These are phyloP conservation scores for Epinephelus malabaricus DNA, from an alignment of 2,797 vertebrate genomes.

Conservation along the genomic window DNA sequence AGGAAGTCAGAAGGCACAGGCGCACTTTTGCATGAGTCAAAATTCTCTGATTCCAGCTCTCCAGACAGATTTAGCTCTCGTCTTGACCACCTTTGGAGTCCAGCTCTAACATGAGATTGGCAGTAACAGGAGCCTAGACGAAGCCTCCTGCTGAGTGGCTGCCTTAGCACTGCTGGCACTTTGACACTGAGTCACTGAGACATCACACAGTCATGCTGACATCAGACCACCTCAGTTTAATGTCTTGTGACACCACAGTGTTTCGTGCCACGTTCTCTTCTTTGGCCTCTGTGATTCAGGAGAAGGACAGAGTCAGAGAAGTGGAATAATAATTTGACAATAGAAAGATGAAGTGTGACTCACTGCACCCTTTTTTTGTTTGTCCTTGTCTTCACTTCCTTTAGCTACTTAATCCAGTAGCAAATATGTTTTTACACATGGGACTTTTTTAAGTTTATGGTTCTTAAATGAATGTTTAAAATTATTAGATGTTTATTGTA, in stretches of 20 bases:
- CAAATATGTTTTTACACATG: background rate
- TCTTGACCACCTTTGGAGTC: background rate
- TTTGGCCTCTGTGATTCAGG: constrained; percentile 4
- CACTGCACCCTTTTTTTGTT: background rate
- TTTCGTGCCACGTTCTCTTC: background rate
- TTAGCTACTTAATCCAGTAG: background rate
- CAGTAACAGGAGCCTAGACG: constrained; percentile 14
- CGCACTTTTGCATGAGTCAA: no score
- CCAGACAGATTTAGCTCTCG: background rate
- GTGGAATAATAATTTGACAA: constrained; percentile 33
- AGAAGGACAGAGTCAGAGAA: constrained; percentile 14
- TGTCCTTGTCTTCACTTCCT: background rate
- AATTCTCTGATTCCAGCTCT: no score
- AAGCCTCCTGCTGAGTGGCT: constrained; percentile 21
- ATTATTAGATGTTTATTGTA: background rate
- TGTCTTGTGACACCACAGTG: constrained; percentile 27
- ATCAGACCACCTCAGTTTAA: constrained; percentile 31
- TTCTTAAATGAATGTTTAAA: background rate
- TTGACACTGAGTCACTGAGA: constrained; percentile 55
- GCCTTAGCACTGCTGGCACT: constrained; percentile 23
- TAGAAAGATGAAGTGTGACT: background rate
- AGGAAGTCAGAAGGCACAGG: no score
- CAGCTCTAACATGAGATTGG: constrained; percentile 31
- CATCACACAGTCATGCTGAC: constrained; percentile 41
- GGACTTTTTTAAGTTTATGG: background rate